These are phyloP conservation scores for Caranx melampygus DNA, from an alignment of 2,113 vertebrate species.

Conservation along the genomic window DNA sequence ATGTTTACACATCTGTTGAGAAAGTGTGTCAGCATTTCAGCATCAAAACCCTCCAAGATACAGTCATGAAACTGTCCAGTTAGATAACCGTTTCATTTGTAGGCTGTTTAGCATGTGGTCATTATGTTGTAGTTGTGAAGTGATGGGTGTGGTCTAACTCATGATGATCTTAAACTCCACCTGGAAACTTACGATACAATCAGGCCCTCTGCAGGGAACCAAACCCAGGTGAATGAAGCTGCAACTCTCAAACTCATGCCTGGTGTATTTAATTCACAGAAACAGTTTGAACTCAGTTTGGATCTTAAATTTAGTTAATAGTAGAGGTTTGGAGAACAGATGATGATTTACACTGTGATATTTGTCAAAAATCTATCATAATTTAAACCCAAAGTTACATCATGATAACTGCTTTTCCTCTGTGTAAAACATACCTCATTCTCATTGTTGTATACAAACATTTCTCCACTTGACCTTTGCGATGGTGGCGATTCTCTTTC, in stretches of 20 bases:
- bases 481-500: neutral
- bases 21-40: no score
- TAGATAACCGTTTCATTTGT: no score
- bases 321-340: neutral
- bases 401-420: neutral
- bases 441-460: neutral
- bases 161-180: neutral
- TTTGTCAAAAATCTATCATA: neutral
- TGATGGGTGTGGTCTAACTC: no score
- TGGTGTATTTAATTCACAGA: no score
- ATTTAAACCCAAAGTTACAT: neutral
- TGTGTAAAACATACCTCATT: neutral
- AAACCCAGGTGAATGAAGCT: neutral
- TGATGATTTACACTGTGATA: neutral
- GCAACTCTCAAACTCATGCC: neutral
- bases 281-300: no score
- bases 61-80: no score
- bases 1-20: no score
- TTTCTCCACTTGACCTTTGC: constrained; percentile 19
- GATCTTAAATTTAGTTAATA: neutral
- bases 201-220: neutral
- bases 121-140: no score
- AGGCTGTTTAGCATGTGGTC: no score
- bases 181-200: neutral
- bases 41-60: no score